Percentiles rank a stretch among this genome's conserved stretches.
These are phyloP conservation scores for Oasisia sp. DNA, from an alignment of 2,888 invertebrate species.

Conservation along the genomic window DNA sequence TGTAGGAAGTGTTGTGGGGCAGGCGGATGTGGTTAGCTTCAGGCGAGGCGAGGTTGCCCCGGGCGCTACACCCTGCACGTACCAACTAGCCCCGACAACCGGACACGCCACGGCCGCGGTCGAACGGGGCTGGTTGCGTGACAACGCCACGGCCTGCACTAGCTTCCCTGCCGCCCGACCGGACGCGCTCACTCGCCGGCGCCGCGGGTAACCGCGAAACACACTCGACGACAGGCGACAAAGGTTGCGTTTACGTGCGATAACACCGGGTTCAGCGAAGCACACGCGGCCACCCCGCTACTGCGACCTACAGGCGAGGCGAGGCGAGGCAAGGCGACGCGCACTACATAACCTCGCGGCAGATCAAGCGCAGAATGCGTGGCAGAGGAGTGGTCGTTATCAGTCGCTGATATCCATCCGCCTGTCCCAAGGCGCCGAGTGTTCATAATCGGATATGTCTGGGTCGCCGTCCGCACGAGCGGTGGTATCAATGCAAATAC, in stretches of 20 bases:
- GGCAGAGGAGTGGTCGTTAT: conserved; percentile 13
- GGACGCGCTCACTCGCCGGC: conserved; percentile 6
- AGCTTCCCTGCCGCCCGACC: conserved; percentile 20
- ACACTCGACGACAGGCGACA: conserved; percentile 19
- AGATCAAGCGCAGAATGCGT: conserved; percentile 21
- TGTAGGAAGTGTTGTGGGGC: background rate
- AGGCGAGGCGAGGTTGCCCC: background rate
- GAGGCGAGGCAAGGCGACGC: background rate
- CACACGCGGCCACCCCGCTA: conserved; percentile 8
- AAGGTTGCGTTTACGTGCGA: conserved; percentile 20
- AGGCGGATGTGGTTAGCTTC: conserved; percentile 22
- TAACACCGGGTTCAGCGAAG: conserved; percentile 22
- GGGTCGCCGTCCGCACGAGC: background rate
- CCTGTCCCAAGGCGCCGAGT: conserved; percentile 8
- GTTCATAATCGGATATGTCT: conserved; percentile 22
- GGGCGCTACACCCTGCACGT: background rate
- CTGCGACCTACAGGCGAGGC: too few species aligned
- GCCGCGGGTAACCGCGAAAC: conserved; percentile 22
- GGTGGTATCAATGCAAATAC: conserved; percentile 14
- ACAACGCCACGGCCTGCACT: background rate
- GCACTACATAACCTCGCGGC: conserved; percentile 22
- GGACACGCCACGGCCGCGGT: conserved; percentile 17
- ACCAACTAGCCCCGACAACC: conserved; percentile 14
- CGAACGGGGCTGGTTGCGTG: conserved; percentile 14
- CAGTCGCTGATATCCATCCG: conserved; percentile 23